phyloP scores from a whole-genome alignment of 2,113 vertebrate species.

The Taurulus bubalis region DNA sequence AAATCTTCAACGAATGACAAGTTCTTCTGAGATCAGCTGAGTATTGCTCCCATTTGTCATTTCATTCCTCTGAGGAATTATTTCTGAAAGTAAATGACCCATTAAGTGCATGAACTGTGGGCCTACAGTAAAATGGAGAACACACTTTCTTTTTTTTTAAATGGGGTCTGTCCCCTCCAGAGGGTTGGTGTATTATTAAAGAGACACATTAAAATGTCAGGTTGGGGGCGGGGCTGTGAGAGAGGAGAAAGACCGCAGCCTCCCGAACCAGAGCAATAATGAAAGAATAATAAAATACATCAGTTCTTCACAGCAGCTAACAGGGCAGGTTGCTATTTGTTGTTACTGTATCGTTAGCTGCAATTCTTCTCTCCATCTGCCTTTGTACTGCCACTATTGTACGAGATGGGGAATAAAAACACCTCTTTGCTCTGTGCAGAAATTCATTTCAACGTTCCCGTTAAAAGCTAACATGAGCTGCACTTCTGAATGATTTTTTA shows the following conservation, averaged over 20 bases:
- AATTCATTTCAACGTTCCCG: not conserved
- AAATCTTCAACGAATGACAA: conserved; percentile 31
- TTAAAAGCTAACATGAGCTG: not conserved
- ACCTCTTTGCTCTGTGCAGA: not conserved
- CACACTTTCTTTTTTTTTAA: conserved; percentile 30
- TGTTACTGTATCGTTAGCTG: not conserved
- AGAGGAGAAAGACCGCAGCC: conserved; percentile 17
- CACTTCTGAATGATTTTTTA: not conserved
- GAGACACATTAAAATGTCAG: conserved; percentile 64
- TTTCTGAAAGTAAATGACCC: conserved; percentile 54
- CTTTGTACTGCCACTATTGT: not conserved
- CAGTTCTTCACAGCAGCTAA: conserved; percentile 20
- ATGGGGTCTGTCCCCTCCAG: conserved; percentile 35
- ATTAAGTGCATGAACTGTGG: conserved; percentile 33
- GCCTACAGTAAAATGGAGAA: conserved; percentile 14
- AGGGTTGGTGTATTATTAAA: conserved; percentile 47
- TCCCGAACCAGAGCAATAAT: conserved; percentile 30
- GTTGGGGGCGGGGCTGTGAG: conserved; percentile 25
- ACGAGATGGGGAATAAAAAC: not conserved
- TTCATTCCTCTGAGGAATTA: conserved; percentile 34
- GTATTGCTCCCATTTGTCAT: conserved; percentile 45
- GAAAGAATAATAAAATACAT: conserved; percentile 51
- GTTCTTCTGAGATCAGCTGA: not conserved
- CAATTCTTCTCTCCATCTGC: conserved; percentile 7
- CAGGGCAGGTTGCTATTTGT: conserved; percentile 9